Conservation (phyloP, 2,797 vertebrate genomes). For the Gymnothorax javanicus region DNA sequence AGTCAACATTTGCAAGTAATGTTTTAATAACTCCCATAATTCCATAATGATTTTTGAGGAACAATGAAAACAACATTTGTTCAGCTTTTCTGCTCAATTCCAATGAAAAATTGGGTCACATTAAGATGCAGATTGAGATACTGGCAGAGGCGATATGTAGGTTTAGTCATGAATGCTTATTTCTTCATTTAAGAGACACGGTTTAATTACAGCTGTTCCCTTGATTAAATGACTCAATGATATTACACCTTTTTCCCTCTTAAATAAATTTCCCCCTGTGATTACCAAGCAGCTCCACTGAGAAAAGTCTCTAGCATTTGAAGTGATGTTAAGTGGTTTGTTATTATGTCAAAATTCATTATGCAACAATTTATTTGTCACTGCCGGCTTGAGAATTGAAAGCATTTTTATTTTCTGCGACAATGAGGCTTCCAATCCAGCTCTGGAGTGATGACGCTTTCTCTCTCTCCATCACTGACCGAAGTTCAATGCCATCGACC, state of each 20-base stretch:
- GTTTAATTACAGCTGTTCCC: conserved; percentile 19
- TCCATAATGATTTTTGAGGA: conserved; percentile 8
- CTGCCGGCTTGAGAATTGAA: not conserved
- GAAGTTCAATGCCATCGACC: not conserved
- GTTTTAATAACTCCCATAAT: not conserved
- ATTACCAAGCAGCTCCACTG: not conserved
- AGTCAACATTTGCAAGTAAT: not conserved
- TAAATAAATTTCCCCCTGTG: not conserved
- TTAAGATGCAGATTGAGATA: not conserved
- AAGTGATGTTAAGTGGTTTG: not conserved
- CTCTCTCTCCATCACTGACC: not conserved
- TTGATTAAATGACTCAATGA: conserved; percentile 1
- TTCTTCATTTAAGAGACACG: conserved; percentile 19
- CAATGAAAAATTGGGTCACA: conserved; percentile 3
- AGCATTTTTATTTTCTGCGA: not conserved
- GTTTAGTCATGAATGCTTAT: conserved; percentile 19
- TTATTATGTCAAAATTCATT: conserved; percentile 16
- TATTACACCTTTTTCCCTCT: not conserved
- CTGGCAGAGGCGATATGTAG: conserved; percentile 25
- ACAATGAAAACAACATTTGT: conserved; percentile 10
- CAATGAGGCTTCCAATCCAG: not conserved
- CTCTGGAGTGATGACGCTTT: not conserved
- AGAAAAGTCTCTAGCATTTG: not conserved
- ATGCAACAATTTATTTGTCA: conserved; percentile 20
- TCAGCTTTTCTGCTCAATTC: not conserved